These are phyloP conservation scores for Nyctibius bracteatus DNA, from an alignment of 2,113 vertebrate species.

Conservation along the genomic window DNA sequence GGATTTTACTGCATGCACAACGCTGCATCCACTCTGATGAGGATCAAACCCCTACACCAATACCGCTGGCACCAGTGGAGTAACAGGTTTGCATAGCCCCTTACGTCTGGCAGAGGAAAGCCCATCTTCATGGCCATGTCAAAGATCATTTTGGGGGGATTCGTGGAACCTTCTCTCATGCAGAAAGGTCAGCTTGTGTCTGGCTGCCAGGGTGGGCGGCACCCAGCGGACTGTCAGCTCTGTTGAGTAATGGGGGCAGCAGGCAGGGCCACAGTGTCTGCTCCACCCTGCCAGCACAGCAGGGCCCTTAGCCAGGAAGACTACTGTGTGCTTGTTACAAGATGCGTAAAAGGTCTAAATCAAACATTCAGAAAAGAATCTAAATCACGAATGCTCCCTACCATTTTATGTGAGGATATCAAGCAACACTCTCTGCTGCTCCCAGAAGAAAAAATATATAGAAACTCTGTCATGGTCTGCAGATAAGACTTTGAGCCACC, in stretches of 20 bases:
- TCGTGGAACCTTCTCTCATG: neutral
- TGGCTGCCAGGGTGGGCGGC: neutral
- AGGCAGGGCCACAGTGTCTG: neutral
- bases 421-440: neutral
- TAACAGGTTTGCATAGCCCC: neutral
- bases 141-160: neutral
- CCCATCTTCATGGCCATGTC: neutral
- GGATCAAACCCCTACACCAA: neutral
- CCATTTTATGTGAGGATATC: neutral
- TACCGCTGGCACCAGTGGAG: neutral
- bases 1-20: neutral
- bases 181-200: neutral
- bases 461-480: neutral
- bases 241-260: accelerated
- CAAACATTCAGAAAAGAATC: neutral
- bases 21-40: neutral
- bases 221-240: neutral
- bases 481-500: neutral
- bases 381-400: neutral
- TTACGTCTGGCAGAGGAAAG: neutral
- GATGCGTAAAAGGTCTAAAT: neutral
- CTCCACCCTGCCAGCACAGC: neutral
- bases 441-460: neutral
- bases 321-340: neutral
- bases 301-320: neutral